Evolutionary conservation across 2,888 invertebrate species (phyloP).

Genomic region (Noctua pronuba): DNA sequence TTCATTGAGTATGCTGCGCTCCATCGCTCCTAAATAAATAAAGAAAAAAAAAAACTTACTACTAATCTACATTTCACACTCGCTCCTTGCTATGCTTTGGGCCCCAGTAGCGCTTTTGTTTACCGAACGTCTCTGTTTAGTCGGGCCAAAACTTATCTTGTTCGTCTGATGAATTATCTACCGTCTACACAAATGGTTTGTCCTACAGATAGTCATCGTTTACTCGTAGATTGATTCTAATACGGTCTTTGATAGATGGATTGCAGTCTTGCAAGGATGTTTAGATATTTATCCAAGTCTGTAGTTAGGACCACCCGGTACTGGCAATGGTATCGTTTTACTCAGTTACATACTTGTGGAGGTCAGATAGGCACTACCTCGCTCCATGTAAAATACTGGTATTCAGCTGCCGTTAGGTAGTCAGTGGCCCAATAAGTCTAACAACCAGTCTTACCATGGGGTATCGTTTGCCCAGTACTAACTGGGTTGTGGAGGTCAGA

Average conservation of each 20-base stretch:
- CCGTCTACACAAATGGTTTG: conserved; percentile 62
- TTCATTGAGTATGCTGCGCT: too few relatives aligned
- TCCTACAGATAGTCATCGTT: conserved; percentile 60
- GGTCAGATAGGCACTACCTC: neutral
- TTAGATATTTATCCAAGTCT: neutral
- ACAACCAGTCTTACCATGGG: too few relatives aligned
- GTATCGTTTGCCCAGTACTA: too few relatives aligned
- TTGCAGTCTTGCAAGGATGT: conserved; percentile 1
- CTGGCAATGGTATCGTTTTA: neutral
- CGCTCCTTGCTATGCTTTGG: conserved; percentile 22
- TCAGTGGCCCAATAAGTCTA: too few relatives aligned
- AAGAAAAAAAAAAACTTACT: neutral
- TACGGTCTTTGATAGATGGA: conserved; percentile 14
- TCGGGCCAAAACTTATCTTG: conserved; percentile 70
- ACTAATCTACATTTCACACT: neutral
- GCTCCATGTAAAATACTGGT: neutral
- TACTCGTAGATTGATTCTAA: conserved; percentile 56
- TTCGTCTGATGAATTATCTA: conserved; percentile 72
- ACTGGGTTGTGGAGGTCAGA: neutral
- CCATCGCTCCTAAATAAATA: too few relatives aligned
- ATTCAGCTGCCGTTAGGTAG: neutral
- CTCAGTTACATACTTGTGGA: neutral
- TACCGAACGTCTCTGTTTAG: conserved; percentile 67
- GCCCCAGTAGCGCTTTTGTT: conserved; percentile 38
- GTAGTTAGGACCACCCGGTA: neutral